Base-by-base conservation (phyloP, 2,888 invertebrate genomes). In the Dermolepida albohirtum region DNA sequence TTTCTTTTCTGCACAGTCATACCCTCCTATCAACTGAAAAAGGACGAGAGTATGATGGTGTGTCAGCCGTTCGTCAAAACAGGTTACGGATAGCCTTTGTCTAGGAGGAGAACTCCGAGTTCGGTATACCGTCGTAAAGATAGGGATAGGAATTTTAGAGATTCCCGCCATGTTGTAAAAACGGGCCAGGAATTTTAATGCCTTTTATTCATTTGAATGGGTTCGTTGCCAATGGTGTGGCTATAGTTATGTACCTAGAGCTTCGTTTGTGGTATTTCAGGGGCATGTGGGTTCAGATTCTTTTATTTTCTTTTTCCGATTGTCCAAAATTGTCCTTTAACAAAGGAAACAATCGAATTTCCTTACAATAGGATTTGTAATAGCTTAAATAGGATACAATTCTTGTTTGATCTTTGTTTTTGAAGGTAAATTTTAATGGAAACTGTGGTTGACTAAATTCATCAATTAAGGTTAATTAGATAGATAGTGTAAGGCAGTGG, bases 51-150 rank as follows among this genome's bases (percentile, higher is more conserved):
- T 12, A 54, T 39, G 41, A 22, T 43, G 66, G 17, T 39, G 66
- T 57, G 55, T 55, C 66, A 57, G 34, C 55, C 44, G 57, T 57
- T 57, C 66, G 54, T 55, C 49, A 64, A 67, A 72, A 71, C 71
- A 69, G 71, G 71, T 72, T 71, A 65, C 59, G 55, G 71, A 68
- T 72, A 68, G 71, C 55, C 71, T 70, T 71, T 72, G 71, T 72
- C 70, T 72, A 72, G 70, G 70, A 69, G 66, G 59, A 59, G 29
- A 66, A 55, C 43, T 66, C 49, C 34, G 54, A 55, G 57, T 57
- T 57, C 57, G 57, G 57, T 44, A 34, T 34, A 66, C 57, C 66
- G 16, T 65, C 54, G 16, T 65, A 65, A 55, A 55, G 66, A 55
- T 57, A 66, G 66, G 55, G 39, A 16, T n/a, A n/a, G 66, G 66